Conservation (phyloP, 2,797 vertebrate genomes). For the Danio tinwini region DNA sequence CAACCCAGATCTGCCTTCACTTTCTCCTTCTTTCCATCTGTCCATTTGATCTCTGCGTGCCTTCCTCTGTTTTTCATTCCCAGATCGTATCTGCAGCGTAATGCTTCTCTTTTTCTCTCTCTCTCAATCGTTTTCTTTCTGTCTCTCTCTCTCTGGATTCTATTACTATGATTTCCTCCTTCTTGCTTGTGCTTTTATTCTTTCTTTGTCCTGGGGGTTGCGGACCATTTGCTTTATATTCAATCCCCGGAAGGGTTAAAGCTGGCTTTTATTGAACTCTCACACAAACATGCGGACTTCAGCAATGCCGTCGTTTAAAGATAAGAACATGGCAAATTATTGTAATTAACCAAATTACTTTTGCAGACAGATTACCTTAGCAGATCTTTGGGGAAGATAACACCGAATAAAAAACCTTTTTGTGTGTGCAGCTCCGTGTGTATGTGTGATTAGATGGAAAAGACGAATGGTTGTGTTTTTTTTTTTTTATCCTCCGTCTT, state of each 20-base stretch:
- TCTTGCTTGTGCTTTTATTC: conserved; percentile 42
- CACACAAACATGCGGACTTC: conserved; percentile 48
- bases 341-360: conserved; percentile 69
- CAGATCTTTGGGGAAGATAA: conserved; percentile 64
- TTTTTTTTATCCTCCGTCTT: conserved; percentile 60
- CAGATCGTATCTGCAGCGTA: conserved; percentile 42
- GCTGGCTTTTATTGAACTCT: conserved; percentile 62
- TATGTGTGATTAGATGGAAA: conserved; percentile 28
- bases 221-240: conserved; percentile 71
- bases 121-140: conserved; percentile 1
- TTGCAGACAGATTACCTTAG: conserved; percentile 53
- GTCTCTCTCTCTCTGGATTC: conserved; percentile 65
- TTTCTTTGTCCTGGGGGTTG: conserved; percentile 65
- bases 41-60: conserved; percentile 26
- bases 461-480: conserved; percentile 5
- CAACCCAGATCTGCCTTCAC: conserved; percentile 37
- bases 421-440: conserved; percentile 14
- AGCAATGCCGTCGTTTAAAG: conserved; percentile 57
- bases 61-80: conserved; percentile 42
- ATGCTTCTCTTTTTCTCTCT: conserved; percentile 17
- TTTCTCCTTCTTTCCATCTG: conserved; percentile 36
- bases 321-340: conserved; percentile 68
- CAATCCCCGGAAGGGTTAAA: conserved; percentile 75
- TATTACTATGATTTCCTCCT: conserved; percentile 64
- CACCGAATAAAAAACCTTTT: conserved; percentile 24